Evolutionary conservation across 2,797 vertebrate genomes (phyloP).

Genomic region (Pangasius macronema): DNA sequence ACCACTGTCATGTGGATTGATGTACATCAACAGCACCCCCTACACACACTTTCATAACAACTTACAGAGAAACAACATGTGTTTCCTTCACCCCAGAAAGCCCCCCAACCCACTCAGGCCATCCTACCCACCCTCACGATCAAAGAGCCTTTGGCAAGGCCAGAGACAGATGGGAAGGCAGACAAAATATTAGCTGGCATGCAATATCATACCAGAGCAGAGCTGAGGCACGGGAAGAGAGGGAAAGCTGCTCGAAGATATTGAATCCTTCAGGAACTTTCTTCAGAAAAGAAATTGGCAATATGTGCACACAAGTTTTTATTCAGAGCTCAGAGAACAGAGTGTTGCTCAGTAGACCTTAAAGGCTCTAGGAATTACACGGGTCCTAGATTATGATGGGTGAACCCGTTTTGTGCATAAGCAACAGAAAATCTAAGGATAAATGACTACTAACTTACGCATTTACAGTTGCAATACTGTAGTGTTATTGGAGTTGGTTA

Average conservation of each 20-base stretch:
- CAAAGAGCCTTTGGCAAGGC: constrained; percentile 63
- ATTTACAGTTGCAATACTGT: neutral
- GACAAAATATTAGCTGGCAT: constrained; percentile 62
- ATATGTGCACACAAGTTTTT: constrained; percentile 10
- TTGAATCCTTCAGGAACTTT: constrained; percentile 28
- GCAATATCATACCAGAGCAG: constrained; percentile 53
- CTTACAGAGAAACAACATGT: constrained; percentile 56
- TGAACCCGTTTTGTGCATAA: neutral
- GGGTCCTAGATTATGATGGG: constrained; percentile 32
- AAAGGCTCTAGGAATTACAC: neutral
- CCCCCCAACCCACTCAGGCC: constrained; percentile 37
- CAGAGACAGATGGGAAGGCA: constrained; percentile 64
- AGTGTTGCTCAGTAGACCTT: neutral
- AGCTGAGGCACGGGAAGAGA: constrained; percentile 57
- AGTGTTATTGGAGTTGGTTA: neutral
- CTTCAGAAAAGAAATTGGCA: constrained; percentile 22
- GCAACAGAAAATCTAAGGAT: neutral
- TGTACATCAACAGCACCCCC: constrained; percentile 59
- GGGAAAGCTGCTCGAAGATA: constrained; percentile 58
- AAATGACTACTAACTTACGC: neutral
- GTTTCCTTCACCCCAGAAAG: constrained; percentile 32
- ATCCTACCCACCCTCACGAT: constrained; percentile 48
- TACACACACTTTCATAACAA: constrained; percentile 66
- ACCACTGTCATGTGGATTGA: constrained; percentile 63
- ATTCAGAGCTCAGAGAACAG: neutral